Conservation (phyloP, 2,888 invertebrate species). For the Chydorus sphaericus region DNA sequence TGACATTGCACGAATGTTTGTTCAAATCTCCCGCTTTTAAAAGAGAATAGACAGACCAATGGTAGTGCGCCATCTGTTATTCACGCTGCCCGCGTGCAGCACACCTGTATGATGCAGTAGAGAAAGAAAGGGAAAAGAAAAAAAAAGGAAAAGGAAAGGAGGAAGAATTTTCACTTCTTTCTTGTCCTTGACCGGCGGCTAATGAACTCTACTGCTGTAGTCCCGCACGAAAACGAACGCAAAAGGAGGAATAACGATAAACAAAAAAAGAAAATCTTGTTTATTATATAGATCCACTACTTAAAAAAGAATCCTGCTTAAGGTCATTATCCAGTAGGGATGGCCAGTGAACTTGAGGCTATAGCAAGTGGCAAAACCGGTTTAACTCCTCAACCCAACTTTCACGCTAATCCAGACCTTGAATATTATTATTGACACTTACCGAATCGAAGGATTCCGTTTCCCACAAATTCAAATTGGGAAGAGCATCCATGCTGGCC, state of each 20-base stretch:
- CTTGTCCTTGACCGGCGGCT: constrained; percentile 6
- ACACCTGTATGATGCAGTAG: neutral
- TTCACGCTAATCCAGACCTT: neutral
- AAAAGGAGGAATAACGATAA: neutral
- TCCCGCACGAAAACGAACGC: neutral
- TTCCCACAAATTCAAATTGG: constrained; percentile 15
- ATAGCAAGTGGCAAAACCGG: neutral
- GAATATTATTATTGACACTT: neutral
- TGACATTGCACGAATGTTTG: too few relatives aligned
- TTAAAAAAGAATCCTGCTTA: neutral
- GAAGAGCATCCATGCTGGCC: constrained; percentile 14
- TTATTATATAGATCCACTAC: too few relatives aligned
- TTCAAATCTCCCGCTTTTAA: too few relatives aligned
- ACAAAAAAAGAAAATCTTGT: neutral
- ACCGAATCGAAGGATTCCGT: constrained; percentile 14
- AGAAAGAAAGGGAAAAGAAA: neutral
- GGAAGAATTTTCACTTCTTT: neutral
- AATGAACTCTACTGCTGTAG: neutral
- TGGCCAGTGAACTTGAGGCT: neutral
- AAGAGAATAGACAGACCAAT: too few relatives aligned
- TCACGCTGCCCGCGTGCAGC: neutral
- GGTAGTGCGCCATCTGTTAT: neutral
- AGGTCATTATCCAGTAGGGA: neutral
- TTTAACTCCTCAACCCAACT: neutral
- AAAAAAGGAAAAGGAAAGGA: neutral